Base-by-base conservation (phyloP, 2,113 vertebrate species). In the Paedocypris sp. region DNA sequence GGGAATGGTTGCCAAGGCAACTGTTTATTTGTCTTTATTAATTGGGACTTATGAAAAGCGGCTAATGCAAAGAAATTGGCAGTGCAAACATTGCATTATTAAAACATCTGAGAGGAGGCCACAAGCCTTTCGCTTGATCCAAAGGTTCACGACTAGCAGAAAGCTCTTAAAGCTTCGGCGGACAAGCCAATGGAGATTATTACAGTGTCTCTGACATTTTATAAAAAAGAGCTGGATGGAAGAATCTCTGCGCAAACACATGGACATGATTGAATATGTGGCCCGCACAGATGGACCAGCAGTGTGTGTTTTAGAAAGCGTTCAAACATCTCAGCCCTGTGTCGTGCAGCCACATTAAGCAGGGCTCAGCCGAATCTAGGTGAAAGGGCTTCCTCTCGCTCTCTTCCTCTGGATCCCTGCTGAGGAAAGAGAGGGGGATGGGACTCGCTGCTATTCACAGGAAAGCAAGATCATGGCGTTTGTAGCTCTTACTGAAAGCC, bases 291-390 rank as follows among this genome's bases (percentile, higher is more conserved):
- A 65, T 54, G 49, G 42, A 48, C 12, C 5, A 35, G 18, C 23
- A 11, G 12, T 29, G 31, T 54, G 32, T 4, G 5, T 11, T 28
- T 45, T 42, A 60, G 22, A n/a, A 62, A 65, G 51, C 46, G 6
- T 13, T 56, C 18, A 25, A 31, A 31, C 43, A 45, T 45, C 42
- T 36, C 52, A 41, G 33, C 41, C 46, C 33, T 33, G 22, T 64
- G 28, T 43, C 42, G 62, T 36, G 41, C 51, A 51, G 35, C 62
- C 42, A 69, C 54, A 64, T 29, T 58, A 60, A 57, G 33, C 59
- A 60, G 36, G n/a, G 31, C 56, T 50, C 47, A 50, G 63, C 33
- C 18, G 57, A 71, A 76, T 71, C 47, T 71, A 66, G 68, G 71
- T 69, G 66, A 69, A 73, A 76, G 74, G 60, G 62, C 51, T 28